Evolutionary conservation across 2,113 vertebrate species (phyloP), one percentile per base, ranked within the genome.

Genomic region (Rhea americana): DNA sequence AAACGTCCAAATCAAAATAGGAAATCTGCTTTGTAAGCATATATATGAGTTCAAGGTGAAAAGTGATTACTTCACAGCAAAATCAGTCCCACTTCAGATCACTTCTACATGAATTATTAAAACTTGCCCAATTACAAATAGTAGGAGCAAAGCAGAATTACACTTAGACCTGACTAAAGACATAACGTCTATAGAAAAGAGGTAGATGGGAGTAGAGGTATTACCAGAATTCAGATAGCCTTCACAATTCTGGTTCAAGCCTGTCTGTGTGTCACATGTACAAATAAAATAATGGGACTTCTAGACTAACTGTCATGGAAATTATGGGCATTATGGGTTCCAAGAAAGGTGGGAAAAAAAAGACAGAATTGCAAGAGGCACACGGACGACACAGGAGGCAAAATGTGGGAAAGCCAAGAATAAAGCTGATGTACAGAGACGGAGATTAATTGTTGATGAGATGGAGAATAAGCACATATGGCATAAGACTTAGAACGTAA

Each of bases 401-500:
- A 50, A 50, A 32, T 0, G 2, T 16, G 55, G 14, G 26, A 30
- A 30, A 35, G 41, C 8, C 55, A 61, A 21, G 11, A 16, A 11
- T 7, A 39, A 15, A 35, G 74, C 5, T 68, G 70, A 56, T 5
- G 16, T 10, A 58, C 37, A 71, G 77, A 66, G 17, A 41, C 18
- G 28, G 30, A 43, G 26, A n/a, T 2, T 11, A 35, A 37, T 2
- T 18, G 11, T 0, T 28, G 43, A 30, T 11, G 35, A 35, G 63
- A 6, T 17, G 37, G 19, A 58, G n/a, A 19, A 70, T 4, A 13
- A 76, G 22, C 28, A 48, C 13, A 3, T 12, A 41, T 2, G 28
- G 28, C 43, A 50, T 32, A 41, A 24, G 20, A 25, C 41, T n/a
- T 30, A 7, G 62, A 80, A 6, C 0, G 1, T 0, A 48, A 14